Percentiles rank a stretch among this genome's conserved stretches.
Conservation (phyloP, 2,888 invertebrate species). For the Raillietiella orientalis region DNA sequence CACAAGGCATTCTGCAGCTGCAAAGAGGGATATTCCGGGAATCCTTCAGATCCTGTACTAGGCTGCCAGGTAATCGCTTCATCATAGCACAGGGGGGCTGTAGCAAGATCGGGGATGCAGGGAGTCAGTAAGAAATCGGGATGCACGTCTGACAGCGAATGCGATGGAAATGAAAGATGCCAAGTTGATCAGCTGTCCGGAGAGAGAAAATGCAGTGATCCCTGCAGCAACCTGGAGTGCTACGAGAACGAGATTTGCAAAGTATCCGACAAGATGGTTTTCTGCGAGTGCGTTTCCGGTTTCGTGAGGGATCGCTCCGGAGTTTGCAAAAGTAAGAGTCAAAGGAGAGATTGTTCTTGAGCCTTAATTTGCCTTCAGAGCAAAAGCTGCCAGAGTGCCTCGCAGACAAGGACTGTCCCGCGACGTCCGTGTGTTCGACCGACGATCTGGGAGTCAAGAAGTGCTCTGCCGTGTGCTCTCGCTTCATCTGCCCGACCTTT, state of each 20-base stretch:
- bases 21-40: constrained; percentile 41
- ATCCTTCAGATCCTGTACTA: constrained; percentile 37
- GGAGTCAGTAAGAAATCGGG: constrained; percentile 14
- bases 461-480: constrained; percentile 39
- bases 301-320: constrained; percentile 56
- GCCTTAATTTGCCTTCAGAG: too few species aligned
- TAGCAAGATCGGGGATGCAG: too few species aligned
- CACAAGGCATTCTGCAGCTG: constrained; percentile 63
- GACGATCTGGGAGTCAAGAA: constrained; percentile 55
- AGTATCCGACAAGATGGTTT: constrained; percentile 29
- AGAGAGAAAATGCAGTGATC: constrained; percentile 31
- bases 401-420: constrained; percentile 30
- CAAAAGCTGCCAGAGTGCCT: constrained; percentile 54
- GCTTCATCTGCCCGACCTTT: constrained; percentile 52
- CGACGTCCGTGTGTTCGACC: constrained; percentile 35
- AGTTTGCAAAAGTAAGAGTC: constrained; percentile 32
- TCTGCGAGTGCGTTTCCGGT: constrained; percentile 41
- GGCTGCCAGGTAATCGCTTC: constrained; percentile 33
- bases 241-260: constrained; percentile 47
- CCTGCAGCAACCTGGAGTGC: constrained; percentile 46
- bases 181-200: constrained; percentile 25
- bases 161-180: constrained; percentile 33
- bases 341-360: too few species aligned
- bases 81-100: too few species aligned
- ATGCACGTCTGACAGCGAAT: constrained; percentile 34